phyloP scores from a whole-genome alignment of 2,797 vertebrate species.

The Austrolebias charrua region DNA sequence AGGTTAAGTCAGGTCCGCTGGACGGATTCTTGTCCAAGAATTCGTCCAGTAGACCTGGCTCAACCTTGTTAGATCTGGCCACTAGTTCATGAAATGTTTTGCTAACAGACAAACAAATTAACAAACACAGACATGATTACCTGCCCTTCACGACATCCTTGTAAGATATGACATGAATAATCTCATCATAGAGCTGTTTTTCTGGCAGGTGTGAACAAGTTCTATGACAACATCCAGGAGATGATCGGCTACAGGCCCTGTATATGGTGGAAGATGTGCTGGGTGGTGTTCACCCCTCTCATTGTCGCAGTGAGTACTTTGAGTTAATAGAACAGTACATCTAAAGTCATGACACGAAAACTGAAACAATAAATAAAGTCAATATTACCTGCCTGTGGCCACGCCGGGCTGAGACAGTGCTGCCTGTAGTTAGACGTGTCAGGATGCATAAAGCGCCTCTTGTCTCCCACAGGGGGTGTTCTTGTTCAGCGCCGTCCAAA shows the following conservation, averaged over 20 bases:
- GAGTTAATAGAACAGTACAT: slow-evolving; percentile 45
- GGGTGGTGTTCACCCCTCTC: slow-evolving; percentile 96
- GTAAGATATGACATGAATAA: slow-evolving; percentile 57
- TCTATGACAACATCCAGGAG: slow-evolving; percentile 98
- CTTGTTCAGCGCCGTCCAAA: slow-evolving; percentile 96
- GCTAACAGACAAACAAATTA: too few species aligned
- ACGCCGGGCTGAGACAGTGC: slow-evolving; percentile 32
- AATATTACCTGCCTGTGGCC: slow-evolving; percentile 62
- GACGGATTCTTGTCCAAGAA: too few species aligned
- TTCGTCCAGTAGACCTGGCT: too few species aligned
- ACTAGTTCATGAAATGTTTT: too few species aligned
- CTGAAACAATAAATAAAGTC: slow-evolving; percentile 67
- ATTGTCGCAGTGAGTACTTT: slow-evolving; percentile 90
- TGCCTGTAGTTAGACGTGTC: slow-evolving; percentile 55
- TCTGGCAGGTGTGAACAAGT: slow-evolving; percentile 91
- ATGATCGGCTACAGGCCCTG: slow-evolving; percentile 98
- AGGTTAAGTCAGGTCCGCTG: too few species aligned
- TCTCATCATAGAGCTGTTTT: slow-evolving; percentile 58
- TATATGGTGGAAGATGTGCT: slow-evolving; percentile 98
- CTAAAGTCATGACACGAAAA: slow-evolving; percentile 59
- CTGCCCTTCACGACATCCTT: slow-evolving; percentile 36
- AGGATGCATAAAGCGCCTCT: slow-evolving; percentile 64
- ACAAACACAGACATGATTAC: too few species aligned
- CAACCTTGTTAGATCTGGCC: too few species aligned
- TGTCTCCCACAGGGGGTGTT: slow-evolving; percentile 91